Conservation (phyloP, 2,888 invertebrate genomes). For the Octonoba sinensis region DNA sequence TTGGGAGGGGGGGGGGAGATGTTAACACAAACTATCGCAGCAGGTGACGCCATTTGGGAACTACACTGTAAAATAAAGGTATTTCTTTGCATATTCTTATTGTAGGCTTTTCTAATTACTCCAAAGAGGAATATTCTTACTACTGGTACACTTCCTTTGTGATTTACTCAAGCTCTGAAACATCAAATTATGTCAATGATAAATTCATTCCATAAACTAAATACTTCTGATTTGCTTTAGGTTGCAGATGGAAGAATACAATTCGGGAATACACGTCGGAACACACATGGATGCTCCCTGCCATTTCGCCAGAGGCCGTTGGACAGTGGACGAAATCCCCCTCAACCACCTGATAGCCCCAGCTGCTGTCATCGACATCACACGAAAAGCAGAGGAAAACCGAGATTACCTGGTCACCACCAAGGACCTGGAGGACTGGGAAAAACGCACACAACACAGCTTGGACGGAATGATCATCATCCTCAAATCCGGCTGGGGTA, state of each 20-base stretch:
- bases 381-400: slow-evolving; percentile 34
- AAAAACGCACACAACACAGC: slow-evolving; percentile 71
- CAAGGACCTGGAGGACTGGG: slow-evolving; percentile 70
- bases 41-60: too few species aligned
- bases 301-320: slow-evolving; percentile 74
- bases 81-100: too few species aligned
- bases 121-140: too few species aligned
- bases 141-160: too few species aligned
- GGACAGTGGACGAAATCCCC: slow-evolving; percentile 75
- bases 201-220: too few species aligned
- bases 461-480: slow-evolving; percentile 72
- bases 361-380: slow-evolving; percentile 66
- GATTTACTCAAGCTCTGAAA: too few species aligned
- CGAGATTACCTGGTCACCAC: slow-evolving; percentile 46
- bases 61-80: too few species aligned
- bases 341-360: slow-evolving; percentile 71
- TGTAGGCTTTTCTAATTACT: too few species aligned
- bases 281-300: slow-evolving; percentile 79
- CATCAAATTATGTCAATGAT: too few species aligned
- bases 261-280: slow-evolving; percentile 76
- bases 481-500: slow-evolving; percentile 70
- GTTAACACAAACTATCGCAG: too few species aligned
- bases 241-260: slow-evolving; percentile 75
- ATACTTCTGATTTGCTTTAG: slow-evolving; percentile 65
- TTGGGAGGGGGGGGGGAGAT: too few species aligned